Conservation (phyloP, 2,113 vertebrate genomes). For the Chamaea fasciata region DNA sequence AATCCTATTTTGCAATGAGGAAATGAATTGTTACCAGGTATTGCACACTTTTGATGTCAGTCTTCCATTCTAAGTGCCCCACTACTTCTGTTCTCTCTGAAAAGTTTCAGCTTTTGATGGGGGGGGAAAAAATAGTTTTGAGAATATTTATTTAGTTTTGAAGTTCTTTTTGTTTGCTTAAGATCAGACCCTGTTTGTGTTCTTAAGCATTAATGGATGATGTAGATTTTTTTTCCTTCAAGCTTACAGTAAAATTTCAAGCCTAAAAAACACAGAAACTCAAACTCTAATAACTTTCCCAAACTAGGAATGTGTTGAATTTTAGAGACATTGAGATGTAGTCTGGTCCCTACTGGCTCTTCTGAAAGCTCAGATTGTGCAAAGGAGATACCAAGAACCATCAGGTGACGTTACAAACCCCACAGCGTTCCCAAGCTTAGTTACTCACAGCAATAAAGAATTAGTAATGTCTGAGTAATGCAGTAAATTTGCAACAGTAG, state of each 20-base stretch:
- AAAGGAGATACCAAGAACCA: background rate
- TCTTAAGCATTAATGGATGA: background rate
- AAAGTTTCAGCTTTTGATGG: background rate
- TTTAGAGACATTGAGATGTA: background rate
- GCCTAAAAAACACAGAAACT: background rate
- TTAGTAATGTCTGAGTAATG: background rate
- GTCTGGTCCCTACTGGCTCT: background rate
- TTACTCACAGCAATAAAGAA: background rate
- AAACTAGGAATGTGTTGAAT: background rate
- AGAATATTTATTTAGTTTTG: background rate
- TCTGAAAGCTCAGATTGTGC: background rate
- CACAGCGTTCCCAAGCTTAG: background rate
- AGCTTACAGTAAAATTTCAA: background rate
- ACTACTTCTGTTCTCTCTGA: background rate
- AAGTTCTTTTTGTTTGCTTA: background rate
- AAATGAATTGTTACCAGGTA: background rate
- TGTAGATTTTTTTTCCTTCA: background rate
- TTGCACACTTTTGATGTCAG: background rate
- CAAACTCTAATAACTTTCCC: background rate
- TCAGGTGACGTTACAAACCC: background rate
- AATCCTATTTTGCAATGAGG: background rate
- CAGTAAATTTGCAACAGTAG: background rate
- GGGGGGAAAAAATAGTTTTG: background rate
- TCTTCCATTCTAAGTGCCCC: background rate
- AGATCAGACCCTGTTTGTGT: background rate